Conservation (phyloP, 2,113 vertebrate species). For the Cyanistes caeruleus region DNA sequence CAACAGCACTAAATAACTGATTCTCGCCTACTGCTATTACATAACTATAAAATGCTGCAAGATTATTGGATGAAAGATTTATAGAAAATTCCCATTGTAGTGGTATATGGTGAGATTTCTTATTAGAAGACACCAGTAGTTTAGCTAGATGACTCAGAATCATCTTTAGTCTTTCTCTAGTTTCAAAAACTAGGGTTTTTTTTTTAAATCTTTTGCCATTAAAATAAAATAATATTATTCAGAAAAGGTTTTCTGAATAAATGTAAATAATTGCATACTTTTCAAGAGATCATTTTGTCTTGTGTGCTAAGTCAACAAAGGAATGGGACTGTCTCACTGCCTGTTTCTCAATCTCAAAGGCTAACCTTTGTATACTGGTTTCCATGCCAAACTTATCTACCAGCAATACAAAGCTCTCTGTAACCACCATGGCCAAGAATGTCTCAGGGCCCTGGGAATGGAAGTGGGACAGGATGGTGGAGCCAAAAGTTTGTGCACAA, state of each 20-base stretch:
- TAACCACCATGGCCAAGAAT: background rate
- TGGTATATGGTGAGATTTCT: background rate
- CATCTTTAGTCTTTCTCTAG: background rate
- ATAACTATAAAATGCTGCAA: background rate
- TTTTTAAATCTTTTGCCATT: background rate
- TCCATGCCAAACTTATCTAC: background rate
- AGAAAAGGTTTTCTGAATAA: background rate
- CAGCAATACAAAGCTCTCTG: background rate
- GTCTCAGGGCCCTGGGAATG: background rate
- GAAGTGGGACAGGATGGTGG: accelerated
- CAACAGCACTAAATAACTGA: background rate
- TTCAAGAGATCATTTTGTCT: background rate
- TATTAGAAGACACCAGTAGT: background rate
- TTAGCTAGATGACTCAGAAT: background rate
- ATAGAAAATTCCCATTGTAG: background rate
- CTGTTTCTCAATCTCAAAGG: background rate
- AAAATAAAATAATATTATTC: background rate
- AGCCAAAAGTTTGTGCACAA: background rate
- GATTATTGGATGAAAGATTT: background rate
- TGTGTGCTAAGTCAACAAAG: background rate
- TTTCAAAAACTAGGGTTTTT: background rate
- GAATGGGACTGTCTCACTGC: background rate
- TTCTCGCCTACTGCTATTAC: background rate
- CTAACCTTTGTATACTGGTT: background rate
- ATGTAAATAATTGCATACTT: background rate